These are phyloP conservation scores for human (Homo sapiens) DNA, from an alignment of 2,113 vertebrate genomes.

Conservation along the genomic window GRCh38 chr7:105801001-105801500, in stretches of 20 bases:
- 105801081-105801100: background rate
- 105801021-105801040: background rate
- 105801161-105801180: background rate
- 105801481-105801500: background rate
- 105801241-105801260: constrained; percentile 7
- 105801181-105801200: background rate
- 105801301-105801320: background rate
- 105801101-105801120: background rate
- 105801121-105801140: background rate
- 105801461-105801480: background rate
- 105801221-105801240: background rate
- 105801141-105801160: constrained; percentile 21
- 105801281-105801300: background rate
- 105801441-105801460: background rate
- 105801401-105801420: background rate
- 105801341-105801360: background rate
- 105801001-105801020: background rate
- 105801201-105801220: background rate
- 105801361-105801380: background rate
- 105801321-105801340: background rate
- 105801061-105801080: background rate
- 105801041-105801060: constrained; percentile 7
- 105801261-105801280: background rate
- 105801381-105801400: background rate
- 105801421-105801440: constrained; percentile 1